Conservation (phyloP, 2,888 invertebrate genomes). For the Leuctra nigra region DNA sequence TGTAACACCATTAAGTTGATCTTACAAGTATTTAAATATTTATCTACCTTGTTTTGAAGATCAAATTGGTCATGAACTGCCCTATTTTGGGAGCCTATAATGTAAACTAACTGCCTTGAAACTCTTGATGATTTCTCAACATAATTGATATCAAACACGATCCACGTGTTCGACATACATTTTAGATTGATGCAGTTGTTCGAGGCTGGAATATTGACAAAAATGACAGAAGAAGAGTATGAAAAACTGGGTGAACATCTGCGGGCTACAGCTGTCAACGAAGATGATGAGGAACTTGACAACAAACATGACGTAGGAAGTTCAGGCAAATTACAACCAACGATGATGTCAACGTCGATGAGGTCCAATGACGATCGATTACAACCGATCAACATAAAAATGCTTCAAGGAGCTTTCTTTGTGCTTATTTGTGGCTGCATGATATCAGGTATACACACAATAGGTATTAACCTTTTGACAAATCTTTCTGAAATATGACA, state of each 20-base stretch:
- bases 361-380: conserved; percentile 39
- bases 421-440: conserved; percentile 57
- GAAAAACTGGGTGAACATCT: conserved; percentile 56
- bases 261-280: conserved; percentile 39
- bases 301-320: not conserved
- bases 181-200: conserved; percentile 62
- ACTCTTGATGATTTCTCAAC: no score
- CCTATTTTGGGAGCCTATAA: no score
- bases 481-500: no score
- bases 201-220: conserved; percentile 67
- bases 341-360: conserved; percentile 23
- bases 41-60: no score
- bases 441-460: conserved; percentile 52
- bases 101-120: no score
- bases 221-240: conserved; percentile 71
- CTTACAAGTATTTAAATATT: no score
- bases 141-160: no score
- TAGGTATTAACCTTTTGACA: no score
- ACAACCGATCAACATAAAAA: conserved; percentile 60
- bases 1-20: no score
- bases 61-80: no score
- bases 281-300: conserved; percentile 33
- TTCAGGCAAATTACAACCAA: not conserved
- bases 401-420: conserved; percentile 68
- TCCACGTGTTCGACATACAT: no score